These are phyloP conservation scores for Perdita meconis DNA, from an alignment of 2,888 invertebrate genomes.

Conservation along the genomic window DNA sequence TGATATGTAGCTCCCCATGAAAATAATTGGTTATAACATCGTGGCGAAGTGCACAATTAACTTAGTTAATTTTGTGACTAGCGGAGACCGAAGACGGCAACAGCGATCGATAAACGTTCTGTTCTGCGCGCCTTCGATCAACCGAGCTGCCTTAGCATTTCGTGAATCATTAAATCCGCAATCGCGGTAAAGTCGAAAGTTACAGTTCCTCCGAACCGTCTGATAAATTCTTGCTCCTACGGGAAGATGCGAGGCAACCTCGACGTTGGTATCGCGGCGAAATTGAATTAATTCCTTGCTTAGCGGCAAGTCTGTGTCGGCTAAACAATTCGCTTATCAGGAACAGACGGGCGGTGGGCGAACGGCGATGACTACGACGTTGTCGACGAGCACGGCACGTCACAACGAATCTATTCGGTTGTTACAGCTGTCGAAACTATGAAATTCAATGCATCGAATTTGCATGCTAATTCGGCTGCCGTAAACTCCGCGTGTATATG, in stretches of 20 bases:
- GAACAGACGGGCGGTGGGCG: constrained; percentile 47
- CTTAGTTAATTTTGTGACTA: background rate
- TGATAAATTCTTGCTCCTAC: constrained; percentile 56
- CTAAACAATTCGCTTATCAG: constrained; percentile 74
- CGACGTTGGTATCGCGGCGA: constrained; percentile 47
- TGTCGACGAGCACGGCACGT: constrained; percentile 55
- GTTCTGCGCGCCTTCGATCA: background rate
- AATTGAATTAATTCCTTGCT: constrained; percentile 63
- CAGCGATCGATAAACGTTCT: constrained; percentile 8
- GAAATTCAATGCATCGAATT: constrained; percentile 82
- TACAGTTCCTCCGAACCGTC: constrained; percentile 16
- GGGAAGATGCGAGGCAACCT: constrained; percentile 53
- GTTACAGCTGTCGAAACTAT: constrained; percentile 82
- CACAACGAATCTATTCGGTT: constrained; percentile 75
- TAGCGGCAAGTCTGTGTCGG: constrained; percentile 45
- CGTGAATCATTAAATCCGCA: constrained; percentile 18
- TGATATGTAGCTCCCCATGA: too few relatives aligned
- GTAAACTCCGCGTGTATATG: constrained; percentile 71
- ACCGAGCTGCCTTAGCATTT: too few relatives aligned
- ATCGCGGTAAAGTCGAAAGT: constrained; percentile 26
- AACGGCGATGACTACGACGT: constrained; percentile 44
- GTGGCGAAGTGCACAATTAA: too few relatives aligned
- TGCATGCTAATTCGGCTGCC: constrained; percentile 78
- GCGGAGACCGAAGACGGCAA: background rate
- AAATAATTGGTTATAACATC: too few relatives aligned